Percentiles rank a stretch among this genome's conserved stretches.
Conservation (phyloP, 2,113 vertebrate species). For the Phalacrocorax aristotelis region DNA sequence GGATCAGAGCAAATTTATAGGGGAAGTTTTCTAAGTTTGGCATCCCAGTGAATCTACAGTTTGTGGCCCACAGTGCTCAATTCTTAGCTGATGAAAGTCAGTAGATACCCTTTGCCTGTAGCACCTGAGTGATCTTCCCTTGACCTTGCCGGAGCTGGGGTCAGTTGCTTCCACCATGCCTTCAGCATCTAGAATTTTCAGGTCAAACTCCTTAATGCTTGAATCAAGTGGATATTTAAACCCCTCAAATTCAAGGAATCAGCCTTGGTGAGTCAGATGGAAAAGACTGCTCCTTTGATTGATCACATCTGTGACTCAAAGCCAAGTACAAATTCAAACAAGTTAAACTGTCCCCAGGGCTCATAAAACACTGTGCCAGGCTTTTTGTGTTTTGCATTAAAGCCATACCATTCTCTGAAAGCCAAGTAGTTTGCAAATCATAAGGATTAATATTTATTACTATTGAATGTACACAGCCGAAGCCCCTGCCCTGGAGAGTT, state of each 20-base stretch:
- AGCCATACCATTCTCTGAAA: neutral
- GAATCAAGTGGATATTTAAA: neutral
- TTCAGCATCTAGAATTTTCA: neutral
- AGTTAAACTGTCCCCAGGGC: neutral
- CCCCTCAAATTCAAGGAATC: neutral
- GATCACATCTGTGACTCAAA: slow-evolving; percentile 19
- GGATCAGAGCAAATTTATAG: neutral
- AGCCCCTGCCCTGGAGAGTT: neutral
- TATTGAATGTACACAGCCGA: neutral
- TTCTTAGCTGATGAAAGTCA: neutral
- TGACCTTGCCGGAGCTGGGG: neutral
- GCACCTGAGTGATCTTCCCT: neutral
- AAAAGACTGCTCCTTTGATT: slow-evolving; percentile 4
- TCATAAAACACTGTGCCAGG: neutral
- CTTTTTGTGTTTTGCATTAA: neutral
- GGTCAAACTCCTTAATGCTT: neutral
- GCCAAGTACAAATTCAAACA: neutral
- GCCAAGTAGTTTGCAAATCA: neutral
- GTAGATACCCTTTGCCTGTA: neutral
- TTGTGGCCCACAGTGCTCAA: neutral
- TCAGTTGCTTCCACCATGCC: neutral
- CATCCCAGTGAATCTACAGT: neutral
- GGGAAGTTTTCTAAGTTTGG: neutral
- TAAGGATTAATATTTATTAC: slow-evolving; percentile 4
- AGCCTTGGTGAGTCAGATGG: slow-evolving; percentile 8